Evolutionary conservation across 1,140 invertebrate species (phyloP).

Genomic region (Colletes gigas): DNA sequence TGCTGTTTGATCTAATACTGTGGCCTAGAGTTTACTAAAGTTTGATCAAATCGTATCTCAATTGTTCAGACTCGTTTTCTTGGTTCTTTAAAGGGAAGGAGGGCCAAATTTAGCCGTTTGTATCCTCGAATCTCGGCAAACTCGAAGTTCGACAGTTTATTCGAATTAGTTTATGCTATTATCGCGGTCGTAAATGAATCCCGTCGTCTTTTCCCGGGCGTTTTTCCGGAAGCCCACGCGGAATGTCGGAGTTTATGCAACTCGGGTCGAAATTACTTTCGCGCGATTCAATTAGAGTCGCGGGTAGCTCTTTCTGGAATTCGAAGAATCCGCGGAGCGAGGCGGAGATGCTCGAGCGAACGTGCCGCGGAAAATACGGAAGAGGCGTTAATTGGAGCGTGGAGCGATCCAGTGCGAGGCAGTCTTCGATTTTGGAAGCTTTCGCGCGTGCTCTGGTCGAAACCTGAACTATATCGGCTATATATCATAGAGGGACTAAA

Average conservation of each 20-base stretch:
- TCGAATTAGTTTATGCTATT: too few species aligned
- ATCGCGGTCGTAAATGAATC: too few species aligned
- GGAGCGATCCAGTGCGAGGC: slow-evolving; percentile 6
- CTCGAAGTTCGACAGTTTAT: too few species aligned
- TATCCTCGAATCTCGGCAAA: too few species aligned
- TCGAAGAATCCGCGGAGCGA: neutral
- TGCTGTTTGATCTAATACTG: too few species aligned
- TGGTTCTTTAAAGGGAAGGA: too few species aligned
- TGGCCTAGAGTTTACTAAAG: too few species aligned
- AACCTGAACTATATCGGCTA: neutral
- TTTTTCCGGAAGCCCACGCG: neutral
- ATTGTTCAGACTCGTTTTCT: too few species aligned
- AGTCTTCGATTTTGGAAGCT: slow-evolving; percentile 34
- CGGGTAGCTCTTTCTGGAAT: neutral
- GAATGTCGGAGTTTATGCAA: neutral
- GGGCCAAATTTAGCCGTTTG: too few species aligned
- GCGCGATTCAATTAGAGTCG: neutral
- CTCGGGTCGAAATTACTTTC: neutral
- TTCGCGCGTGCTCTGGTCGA: slow-evolving; percentile 8
- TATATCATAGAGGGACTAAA: neutral
- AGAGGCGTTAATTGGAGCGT: slow-evolving; percentile 23
- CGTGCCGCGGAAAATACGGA: slow-evolving; percentile 16
- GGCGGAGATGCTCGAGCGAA: neutral
- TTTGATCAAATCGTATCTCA: too few species aligned
- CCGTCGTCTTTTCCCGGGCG: neutral